A percentile compares a stretch with the other conserved stretches of the same genome.
These are phyloP conservation scores for Pangasius mekongensis DNA, from an alignment of 2,797 vertebrate species.

Conservation along the genomic window DNA sequence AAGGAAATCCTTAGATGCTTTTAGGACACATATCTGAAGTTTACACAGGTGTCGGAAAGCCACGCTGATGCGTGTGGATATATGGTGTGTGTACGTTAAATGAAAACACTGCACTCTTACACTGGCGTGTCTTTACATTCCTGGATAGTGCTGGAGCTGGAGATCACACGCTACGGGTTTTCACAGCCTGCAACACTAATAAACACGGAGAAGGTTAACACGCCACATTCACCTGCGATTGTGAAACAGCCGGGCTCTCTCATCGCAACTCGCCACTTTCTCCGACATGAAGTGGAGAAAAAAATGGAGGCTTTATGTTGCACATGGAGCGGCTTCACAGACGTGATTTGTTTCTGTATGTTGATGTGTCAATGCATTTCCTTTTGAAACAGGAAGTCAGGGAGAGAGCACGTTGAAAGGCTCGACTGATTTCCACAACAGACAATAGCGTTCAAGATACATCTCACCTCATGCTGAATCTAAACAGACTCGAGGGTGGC, in stretches of 20 bases:
- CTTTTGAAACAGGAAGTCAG: background rate
- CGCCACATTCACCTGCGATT: background rate
- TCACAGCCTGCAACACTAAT: background rate
- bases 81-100: background rate
- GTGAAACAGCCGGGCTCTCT: background rate
- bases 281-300: background rate
- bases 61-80: background rate
- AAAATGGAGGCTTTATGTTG: background rate
- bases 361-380: background rate
- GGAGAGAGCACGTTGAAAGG: background rate
- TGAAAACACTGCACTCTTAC: background rate
- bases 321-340: background rate
- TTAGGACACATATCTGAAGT: background rate
- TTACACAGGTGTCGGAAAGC: constrained; percentile 1
- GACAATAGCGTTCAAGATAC: background rate
- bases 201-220: background rate
- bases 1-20: background rate
- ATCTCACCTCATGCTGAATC: background rate
- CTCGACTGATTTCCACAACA: background rate
- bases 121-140: background rate
- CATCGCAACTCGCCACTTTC: background rate
- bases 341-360: background rate
- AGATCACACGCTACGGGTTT: background rate
- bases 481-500: background rate
- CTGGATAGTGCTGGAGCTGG: background rate